Evolutionary conservation across 2,888 invertebrate species (phyloP), one percentile per base, ranked within the genome.

Genomic region (Eupithecia inturbata): DNA sequence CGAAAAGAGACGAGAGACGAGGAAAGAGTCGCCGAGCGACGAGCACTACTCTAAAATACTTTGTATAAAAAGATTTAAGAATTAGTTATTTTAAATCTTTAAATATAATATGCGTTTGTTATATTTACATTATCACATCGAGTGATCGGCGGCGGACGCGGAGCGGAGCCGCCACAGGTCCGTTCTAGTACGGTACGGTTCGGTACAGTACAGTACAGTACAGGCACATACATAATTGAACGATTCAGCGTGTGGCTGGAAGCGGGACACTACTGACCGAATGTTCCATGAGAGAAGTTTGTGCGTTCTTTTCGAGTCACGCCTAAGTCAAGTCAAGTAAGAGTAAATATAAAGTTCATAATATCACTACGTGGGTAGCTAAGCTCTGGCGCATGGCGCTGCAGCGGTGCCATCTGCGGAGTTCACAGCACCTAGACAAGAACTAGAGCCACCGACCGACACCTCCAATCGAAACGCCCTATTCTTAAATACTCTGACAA

Each of bases 111-210:
- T 82, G 83, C 78, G 79, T 82, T 83, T 76, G 76, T 73, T 77
- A 45, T 92, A 92, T 92, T 86, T 92, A 92, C 92, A 92, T 84
- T 88, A 91, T 90, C 89, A 90, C 92, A 89, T 87, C 85, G 85
- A 87, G 88, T 81, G 85, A 85, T 82, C 81, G 85, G 82, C 82
- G 78, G 82, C 45, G 45, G 3, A 7, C 82, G 39, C 57, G 41
- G 39, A 36, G 28, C 10, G 16, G 64, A 22, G 10, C 22, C 53
- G 68, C 22, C 64, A 26, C 57, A 41, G 64, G 39, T 14, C 28
- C n/a, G 26, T 26, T 16, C 33, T 41, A 22, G 19, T n/a, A 45
- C 45, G 1, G 49, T 28, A 62, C 22, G 19, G 19, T 41, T 41
- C 39, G 1, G 41, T 49, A 49, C 9, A 49, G 49, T 49, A 49